Base-by-base conservation (phyloP, 2,797 vertebrate species). In the Dermochelys coriacea region DNA sequence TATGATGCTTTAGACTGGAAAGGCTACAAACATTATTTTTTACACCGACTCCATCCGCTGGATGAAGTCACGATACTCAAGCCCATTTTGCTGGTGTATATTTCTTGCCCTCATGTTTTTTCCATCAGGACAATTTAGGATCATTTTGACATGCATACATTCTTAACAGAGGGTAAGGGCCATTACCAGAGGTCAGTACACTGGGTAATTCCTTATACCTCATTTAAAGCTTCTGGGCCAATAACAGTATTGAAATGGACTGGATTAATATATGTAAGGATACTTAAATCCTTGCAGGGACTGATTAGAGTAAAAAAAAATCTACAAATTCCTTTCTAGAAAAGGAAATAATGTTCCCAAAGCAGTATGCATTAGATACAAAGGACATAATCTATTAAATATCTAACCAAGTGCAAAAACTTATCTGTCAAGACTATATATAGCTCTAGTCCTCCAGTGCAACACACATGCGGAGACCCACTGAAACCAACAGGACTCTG, bases 1-100 rank as follows among this genome's bases (percentile, higher is more conserved):
- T 91, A 88, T 45, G 49, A 94, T 85, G 75, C 82, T 68, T 93
- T 71, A 57, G 80, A 94, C 12, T 74, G 83, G 74, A 92, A 92
- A 50, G 6, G 16, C 55, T 25, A 91, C 10, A 77, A 81, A 90
- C 12, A 57, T 4, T 15, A 61, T 79, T 88, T 92, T 37, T 64
- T 80, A 50, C 10, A 74, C 29, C 15, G 10, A 86, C 34, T 94
- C 27, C 52, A 89, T 19, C 77, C 64, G 19, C 84, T 74, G 54
- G 51, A 91, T 80, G 5, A 59, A 82, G 51, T 92, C 34, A 29
- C 0, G 0, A 84, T 68, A 74, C 8, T 78, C 1, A 34, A 80
- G 4, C 29, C 68, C 19, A 71, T 71, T 37, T 71, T 71, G 68
- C 37, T 41, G 21, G 37, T 71, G 37, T 71, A 77, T 49, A 77